These are phyloP conservation scores for Macrosteles quadrilineatus DNA, from an alignment of 1,140 invertebrate genomes.

Conservation along the genomic window DNA sequence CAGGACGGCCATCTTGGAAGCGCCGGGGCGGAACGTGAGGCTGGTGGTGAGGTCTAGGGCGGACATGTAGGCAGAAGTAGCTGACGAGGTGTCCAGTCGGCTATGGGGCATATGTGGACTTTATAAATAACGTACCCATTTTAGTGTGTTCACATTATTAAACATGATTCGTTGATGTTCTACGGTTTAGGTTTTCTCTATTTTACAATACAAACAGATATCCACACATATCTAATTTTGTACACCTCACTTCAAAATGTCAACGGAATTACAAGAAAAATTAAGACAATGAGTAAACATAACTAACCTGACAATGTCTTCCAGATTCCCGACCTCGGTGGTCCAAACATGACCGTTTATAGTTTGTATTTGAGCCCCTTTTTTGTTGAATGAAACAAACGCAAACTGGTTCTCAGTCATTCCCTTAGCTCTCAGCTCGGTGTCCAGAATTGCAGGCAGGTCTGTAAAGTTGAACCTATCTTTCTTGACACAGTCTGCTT, in stretches of 20 bases:
- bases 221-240: too few species aligned
- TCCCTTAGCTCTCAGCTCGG: neutral
- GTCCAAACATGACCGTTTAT: slow-evolving; percentile 11
- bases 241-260: too few species aligned
- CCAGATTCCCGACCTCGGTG: neutral
- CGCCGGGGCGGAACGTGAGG: neutral
- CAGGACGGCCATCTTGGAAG: neutral
- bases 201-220: too few species aligned
- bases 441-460: neutral
- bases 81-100: neutral
- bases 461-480: neutral
- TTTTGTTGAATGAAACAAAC: neutral
- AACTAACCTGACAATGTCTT: neutral
- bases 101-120: neutral
- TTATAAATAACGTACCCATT: too few species aligned
- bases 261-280: too few species aligned
- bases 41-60: neutral
- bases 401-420: neutral
- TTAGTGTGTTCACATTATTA: too few species aligned
- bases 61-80: neutral
- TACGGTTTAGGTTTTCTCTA: too few species aligned
- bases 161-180: too few species aligned
- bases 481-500: neutral
- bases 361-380: slow-evolving; percentile 3
- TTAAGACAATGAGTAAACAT: too few species aligned